Conservation (phyloP, 2,113 vertebrate genomes). For the Chrysemys picta region DNA sequence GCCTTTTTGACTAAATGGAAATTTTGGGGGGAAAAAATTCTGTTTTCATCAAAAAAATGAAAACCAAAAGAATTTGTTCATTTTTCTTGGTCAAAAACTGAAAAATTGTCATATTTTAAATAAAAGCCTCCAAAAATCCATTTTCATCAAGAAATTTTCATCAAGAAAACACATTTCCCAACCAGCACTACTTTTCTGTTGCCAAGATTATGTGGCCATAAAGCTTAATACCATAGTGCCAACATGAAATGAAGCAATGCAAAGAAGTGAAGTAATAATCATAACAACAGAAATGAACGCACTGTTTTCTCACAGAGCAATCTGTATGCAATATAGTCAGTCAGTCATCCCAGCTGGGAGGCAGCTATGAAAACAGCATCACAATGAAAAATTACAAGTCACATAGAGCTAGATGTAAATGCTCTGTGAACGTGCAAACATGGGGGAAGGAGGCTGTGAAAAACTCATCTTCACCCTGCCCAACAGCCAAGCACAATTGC, state of each 20-base stretch:
- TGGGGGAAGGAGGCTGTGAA: neutral
- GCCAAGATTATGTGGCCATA: neutral
- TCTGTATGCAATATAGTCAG: fast-evolving
- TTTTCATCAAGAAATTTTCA: neutral
- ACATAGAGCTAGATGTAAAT: neutral
- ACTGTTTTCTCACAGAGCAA: neutral
- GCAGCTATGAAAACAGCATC: neutral
- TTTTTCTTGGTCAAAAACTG: neutral
- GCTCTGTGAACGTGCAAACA: neutral
- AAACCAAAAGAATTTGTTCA: neutral
- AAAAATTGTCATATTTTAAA: neutral
- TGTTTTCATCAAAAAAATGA: neutral
- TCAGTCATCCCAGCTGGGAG: neutral
- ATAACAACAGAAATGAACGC: fast-evolving
- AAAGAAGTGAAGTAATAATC: neutral
- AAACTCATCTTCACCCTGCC: neutral
- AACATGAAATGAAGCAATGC: neutral
- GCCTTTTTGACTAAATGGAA: neutral
- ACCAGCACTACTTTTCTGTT: neutral
- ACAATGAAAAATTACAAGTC: fast-evolving
- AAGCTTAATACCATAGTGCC: neutral
- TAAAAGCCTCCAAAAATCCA: neutral
- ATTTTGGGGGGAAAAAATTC: neutral
- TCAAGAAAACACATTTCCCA: neutral
- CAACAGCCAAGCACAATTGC: neutral